Evolutionary conservation across 2,797 vertebrate genomes (phyloP).

Genomic region (Ibycter americanus): DNA sequence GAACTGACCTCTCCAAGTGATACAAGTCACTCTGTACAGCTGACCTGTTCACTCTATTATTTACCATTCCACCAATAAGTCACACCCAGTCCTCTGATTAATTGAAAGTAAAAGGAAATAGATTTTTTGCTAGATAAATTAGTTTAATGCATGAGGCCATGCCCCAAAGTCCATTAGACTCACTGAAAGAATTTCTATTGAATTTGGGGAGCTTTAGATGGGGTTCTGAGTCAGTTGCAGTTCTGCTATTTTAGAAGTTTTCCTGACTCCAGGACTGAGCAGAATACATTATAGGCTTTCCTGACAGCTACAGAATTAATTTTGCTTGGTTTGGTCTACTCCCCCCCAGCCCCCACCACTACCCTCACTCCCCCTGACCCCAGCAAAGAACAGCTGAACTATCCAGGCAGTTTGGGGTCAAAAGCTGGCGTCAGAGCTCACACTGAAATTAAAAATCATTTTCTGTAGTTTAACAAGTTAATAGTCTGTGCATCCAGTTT

Average conservation of each 20-base stretch:
- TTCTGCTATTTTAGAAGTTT: constrained; percentile 14
- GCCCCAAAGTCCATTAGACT: constrained; percentile 54
- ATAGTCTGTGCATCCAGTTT: background rate
- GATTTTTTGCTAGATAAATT: constrained; percentile 54
- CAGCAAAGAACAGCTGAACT: background rate
- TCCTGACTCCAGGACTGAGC: background rate
- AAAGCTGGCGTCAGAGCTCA: background rate
- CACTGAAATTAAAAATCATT: background rate
- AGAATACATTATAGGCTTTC: background rate
- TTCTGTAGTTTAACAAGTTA: background rate
- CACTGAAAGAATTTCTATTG: constrained; percentile 27
- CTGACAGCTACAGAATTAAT: background rate
- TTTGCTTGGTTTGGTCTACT: background rate
- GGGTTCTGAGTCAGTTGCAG: background rate
- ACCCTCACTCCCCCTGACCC: too few relatives aligned
- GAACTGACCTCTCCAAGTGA: background rate
- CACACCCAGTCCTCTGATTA: constrained; percentile 8
- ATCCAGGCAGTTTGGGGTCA: background rate
- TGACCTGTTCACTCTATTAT: constrained; percentile 42
- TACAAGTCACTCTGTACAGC: background rate
- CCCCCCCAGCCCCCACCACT: too few relatives aligned
- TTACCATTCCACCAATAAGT: constrained; percentile 55
- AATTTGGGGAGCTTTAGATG: background rate
- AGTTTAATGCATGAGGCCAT: constrained; percentile 39
- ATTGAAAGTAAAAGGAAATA: constrained; percentile 59